A percentile compares a stretch with the other conserved stretches of the same genome.
Evolutionary conservation across 1,140 invertebrate genomes (phyloP).

Genomic region (Drosophila tsacasi): DNA sequence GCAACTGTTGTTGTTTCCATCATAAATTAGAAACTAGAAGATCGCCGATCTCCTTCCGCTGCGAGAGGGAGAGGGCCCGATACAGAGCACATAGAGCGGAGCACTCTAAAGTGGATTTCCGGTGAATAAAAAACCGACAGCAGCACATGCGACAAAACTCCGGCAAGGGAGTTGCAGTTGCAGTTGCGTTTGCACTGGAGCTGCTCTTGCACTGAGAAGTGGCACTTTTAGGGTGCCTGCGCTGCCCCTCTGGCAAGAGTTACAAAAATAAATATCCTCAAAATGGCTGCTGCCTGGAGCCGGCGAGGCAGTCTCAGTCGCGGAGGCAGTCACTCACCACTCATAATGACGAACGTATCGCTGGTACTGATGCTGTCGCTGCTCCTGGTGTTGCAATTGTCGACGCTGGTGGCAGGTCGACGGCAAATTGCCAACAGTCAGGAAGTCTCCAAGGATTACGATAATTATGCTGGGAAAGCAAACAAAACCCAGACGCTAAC

Average conservation of each 20-base stretch:
- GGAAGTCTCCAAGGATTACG: constrained; percentile 81
- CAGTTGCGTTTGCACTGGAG: constrained; percentile 13
- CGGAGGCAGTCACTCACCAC: constrained; percentile 29
- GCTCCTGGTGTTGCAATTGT: constrained; percentile 18
- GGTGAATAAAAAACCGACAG: constrained; percentile 74
- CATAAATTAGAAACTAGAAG: constrained; percentile 70
- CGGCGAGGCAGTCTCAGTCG: constrained; percentile 3
- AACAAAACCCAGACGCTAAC: neutral
- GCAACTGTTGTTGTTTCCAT: constrained; percentile 68
- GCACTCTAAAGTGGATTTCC: constrained; percentile 81
- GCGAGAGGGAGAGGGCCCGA: constrained; percentile 25
- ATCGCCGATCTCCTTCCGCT: constrained; percentile 50
- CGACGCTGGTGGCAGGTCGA: constrained; percentile 15
- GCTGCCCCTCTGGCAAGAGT: constrained; percentile 42
- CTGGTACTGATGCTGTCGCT: constrained; percentile 33
- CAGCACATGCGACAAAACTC: constrained; percentile 65
- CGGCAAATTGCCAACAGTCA: constrained; percentile 52
- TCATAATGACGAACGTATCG: constrained; percentile 24
- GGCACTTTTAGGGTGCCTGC: constrained; percentile 32
- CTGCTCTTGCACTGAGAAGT: constrained; percentile 15
- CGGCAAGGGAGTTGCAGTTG: constrained; percentile 48
- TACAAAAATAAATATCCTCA: constrained; percentile 74
- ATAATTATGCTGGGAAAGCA: constrained; percentile 38
- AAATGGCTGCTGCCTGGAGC: constrained; percentile 40
- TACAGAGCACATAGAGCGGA: constrained; percentile 11